phyloP scores from a whole-genome alignment of 2,797 vertebrate genomes.

The Heliangelus exortis region DNA sequence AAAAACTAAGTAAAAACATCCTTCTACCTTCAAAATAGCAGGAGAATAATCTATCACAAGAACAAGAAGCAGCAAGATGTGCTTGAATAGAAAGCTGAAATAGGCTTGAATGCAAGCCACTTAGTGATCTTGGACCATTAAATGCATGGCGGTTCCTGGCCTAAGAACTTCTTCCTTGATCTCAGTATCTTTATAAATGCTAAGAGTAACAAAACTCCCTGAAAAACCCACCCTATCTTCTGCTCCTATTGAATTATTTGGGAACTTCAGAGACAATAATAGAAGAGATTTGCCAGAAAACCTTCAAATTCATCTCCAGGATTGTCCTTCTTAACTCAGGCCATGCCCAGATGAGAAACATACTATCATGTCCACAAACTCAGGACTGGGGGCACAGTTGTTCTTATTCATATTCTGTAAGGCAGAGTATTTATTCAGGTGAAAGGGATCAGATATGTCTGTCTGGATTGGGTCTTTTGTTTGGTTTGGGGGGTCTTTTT shows the following conservation, averaged over 20 bases:
- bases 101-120: background rate
- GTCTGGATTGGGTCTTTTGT: background rate
- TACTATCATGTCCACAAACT: background rate
- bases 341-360: background rate
- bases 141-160: background rate
- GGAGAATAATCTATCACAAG: background rate
- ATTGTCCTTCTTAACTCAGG: background rate
- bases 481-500: no score
- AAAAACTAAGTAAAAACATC: background rate
- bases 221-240: background rate
- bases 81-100: background rate
- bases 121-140: accelerated
- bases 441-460: background rate
- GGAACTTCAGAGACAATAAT: background rate
- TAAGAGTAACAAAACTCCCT: accelerated
- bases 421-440: background rate
- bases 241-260: background rate
- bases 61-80: background rate
- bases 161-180: background rate
- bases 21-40: background rate
- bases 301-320: background rate
- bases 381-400: background rate
- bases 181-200: background rate
- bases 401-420: background rate
- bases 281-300: background rate